Base-by-base conservation (phyloP, 1,140 invertebrate genomes). In the Macrobrachium nipponense region DNA sequence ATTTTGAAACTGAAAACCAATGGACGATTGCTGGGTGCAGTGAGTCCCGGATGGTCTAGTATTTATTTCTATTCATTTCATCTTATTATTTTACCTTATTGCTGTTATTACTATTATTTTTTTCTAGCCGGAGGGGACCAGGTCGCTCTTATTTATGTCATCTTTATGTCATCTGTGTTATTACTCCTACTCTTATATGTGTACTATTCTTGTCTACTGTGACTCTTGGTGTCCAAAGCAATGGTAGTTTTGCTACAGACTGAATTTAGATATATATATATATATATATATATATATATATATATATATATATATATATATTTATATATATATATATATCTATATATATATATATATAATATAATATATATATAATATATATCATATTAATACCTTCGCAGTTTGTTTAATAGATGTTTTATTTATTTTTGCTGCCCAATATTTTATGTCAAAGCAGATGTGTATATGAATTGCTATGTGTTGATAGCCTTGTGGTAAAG, bases 401-500 rank as follows among this genome's bases (percentile, higher is more conserved):
- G 62, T 72, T 72, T 66, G 75, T 59, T 27, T 86, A 86, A 86
- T 80, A 86, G 84, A 86, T 86, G 84, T 86, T 79, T 86, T 86
- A 86, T 86, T 86, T 86, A 86, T 86, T 86, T 80, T 80, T 85
- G 62, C 75, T 85, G 82, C 82, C 76, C 82, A 85, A 43, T 81
- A 81, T 79, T 62, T 79, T 70, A 43, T 70, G 68, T 70, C 68
- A 70, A 51, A 51, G 51, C 51, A 51, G 72, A 75, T 62, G 75
- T 85, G 79, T 70, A 79, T 85, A 79, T 79, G 58, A 81, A 81
- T 70, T 59, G 51, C 14, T 79, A 68, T 73, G 36, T 80, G 68
- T 80, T 80, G 20, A 58, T 68, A 61, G 18, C 84, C 80, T 86
- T 64, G 61, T 79, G 80, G 70, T 75, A 43, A 77, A 51, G 82